Evolutionary conservation across 2,888 invertebrate species (phyloP).

Genomic region (Leucania comma): DNA sequence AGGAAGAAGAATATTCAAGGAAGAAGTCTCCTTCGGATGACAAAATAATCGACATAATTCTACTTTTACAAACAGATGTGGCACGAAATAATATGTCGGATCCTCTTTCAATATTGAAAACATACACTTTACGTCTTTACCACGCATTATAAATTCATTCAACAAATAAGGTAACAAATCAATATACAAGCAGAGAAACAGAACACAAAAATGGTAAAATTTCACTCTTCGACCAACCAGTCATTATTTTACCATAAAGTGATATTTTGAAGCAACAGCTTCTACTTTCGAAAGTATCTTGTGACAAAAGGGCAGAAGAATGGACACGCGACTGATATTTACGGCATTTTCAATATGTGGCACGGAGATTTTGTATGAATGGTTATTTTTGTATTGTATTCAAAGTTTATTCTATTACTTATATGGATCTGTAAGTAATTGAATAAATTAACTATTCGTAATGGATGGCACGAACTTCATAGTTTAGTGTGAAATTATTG

Average conservation of each 20-base stretch:
- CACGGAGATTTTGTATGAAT: slow-evolving; percentile 47
- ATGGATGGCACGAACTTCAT: not conserved
- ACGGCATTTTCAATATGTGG: slow-evolving; percentile 55
- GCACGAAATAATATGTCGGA: slow-evolving; percentile 12
- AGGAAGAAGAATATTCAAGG: slow-evolving; percentile 4
- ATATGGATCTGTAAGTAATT: not conserved
- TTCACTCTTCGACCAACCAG: slow-evolving; percentile 42
- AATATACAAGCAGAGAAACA: slow-evolving; percentile 24
- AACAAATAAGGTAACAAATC: slow-evolving; percentile 46
- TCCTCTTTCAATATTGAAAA: slow-evolving; percentile 25
- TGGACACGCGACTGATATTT: slow-evolving; percentile 69
- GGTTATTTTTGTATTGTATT: slow-evolving; percentile 14
- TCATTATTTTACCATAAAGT: slow-evolving; percentile 64
- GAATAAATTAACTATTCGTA: no score
- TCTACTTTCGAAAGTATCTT: slow-evolving; percentile 66
- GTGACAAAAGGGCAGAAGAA: slow-evolving; percentile 64
- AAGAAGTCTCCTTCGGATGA: not conserved
- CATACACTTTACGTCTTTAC: slow-evolving; percentile 13
- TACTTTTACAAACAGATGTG: slow-evolving; percentile 17
- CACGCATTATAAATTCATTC: slow-evolving; percentile 35
- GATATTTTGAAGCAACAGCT: slow-evolving; percentile 65
- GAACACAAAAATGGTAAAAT: slow-evolving; percentile 43
- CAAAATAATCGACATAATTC: slow-evolving; percentile 7
- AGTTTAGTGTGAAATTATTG: not conserved
- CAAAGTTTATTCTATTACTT: slow-evolving; percentile 3